Percentiles rank a stretch among this genome's conserved stretches.
phyloP scores from a whole-genome alignment of 53 echinoderm and acorn worm species.

The Luidia sarsii region DNA sequence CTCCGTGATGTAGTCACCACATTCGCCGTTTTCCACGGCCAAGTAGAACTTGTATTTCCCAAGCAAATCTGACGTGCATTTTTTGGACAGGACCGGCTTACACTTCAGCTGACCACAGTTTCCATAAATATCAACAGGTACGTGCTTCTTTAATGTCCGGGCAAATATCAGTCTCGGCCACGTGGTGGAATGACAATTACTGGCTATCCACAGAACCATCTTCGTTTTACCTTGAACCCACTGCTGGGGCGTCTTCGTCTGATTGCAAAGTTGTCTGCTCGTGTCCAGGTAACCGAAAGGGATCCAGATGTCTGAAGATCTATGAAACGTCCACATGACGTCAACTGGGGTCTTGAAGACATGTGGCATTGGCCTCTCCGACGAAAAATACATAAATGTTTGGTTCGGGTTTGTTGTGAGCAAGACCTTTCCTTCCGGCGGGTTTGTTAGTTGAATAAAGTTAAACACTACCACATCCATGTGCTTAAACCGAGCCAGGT shows the following conservation, averaged over 20 bases:
- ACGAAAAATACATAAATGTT: too few relatives aligned
- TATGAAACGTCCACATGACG: background rate
- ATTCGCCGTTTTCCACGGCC: too few relatives aligned
- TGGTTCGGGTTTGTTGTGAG: too few relatives aligned
- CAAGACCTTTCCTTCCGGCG: too few relatives aligned
- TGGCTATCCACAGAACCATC: background rate
- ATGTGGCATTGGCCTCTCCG: too few relatives aligned
- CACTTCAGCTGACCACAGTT: too few relatives aligned
- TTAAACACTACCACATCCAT: too few relatives aligned
- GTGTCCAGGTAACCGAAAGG: background rate
- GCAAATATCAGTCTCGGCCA: slow-evolving; percentile 5
- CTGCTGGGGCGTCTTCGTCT: background rate
- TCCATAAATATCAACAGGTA: slow-evolving; percentile 66
- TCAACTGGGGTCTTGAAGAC: background rate
- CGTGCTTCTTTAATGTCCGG: slow-evolving; percentile 8
- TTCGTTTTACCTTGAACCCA: slow-evolving; percentile 15
- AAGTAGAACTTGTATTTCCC: slow-evolving; percentile 66
- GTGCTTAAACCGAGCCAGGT: too few relatives aligned
- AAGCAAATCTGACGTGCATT: slow-evolving; percentile 34
- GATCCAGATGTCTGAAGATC: background rate
- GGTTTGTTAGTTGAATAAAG: too few relatives aligned
- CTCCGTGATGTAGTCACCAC: too few relatives aligned
- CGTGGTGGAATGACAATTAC: background rate
- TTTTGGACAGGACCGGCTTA: background rate
- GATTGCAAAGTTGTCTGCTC: background rate